Base-by-base conservation (phyloP, 2,797 vertebrate genomes). In the Poliocrania exsul region DNA sequence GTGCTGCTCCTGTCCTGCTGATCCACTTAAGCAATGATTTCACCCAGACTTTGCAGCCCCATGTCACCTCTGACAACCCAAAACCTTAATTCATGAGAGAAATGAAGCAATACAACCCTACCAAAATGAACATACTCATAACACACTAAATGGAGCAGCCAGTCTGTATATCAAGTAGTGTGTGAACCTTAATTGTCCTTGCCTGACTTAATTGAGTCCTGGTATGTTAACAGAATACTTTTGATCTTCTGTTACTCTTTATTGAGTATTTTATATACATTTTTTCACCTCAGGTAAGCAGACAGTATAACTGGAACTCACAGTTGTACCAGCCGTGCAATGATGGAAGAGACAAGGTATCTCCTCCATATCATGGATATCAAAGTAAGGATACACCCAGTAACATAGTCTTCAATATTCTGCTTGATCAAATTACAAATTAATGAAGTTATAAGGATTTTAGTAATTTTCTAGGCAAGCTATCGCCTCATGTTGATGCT, bases 1-100 rank as follows among this genome's bases (percentile, higher is more conserved):
- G 40, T 29, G n/a, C 25, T 29, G 37, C 53, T 49, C 40, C 53
- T 0, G 0, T 31, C 33, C 38, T 42, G 1, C 40, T 64, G 38
- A 71, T 44, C 13, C 21, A 62, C 26, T 62, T 44, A 18, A 0
- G 4, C 50, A 82, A 72, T 49, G 49, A 15, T 50, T 44, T 24
- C 15, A 29, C 17, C 50, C 38, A 31, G 23, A 54, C 38, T 64
- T 42, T 78, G 49, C 31, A 69, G n/a, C 7, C 4, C 26, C 6
- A 0, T 0, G 2, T 33, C 38, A 53, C 5, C 12, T 71, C 46
- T 42, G 42, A 56, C 13, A n/a, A 38, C 25, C 19, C 17, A n/a
- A 61, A 78, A 62, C 11, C 18, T 31, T 62, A 54, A 49, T 37
- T 73, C 4, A 1, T 61, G 20, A 44, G 40, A 77, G 10, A 60